Evolutionary conservation across 2,113 vertebrate species (phyloP), one percentile per base, ranked within the genome.

Genomic region (Alectura lathami): DNA sequence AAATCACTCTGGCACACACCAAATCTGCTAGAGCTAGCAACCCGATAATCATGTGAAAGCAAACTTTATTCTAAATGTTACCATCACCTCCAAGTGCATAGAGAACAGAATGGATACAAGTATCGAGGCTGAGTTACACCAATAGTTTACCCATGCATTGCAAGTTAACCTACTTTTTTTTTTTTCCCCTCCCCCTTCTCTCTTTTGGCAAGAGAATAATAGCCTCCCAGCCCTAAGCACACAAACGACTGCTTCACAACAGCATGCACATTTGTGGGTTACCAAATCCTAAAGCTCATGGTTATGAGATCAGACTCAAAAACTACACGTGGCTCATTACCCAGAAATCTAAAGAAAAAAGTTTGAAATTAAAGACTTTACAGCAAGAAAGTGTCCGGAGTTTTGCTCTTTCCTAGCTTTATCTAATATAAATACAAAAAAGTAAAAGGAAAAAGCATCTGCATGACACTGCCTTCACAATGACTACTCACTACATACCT

Each of bases 211-310:
- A 66, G 36, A 83, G 56, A 93, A 68, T 5, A 57, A 21, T 30
- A 77, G 76, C 62, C 80, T 72, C 9, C 60, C 64, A 85, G 82
- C 51, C 38, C 54, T 42, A 76, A 67, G 72, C 43, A 89, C 85
- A 88, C 38, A 89, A 80, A 91, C 27, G 50, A 89, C 82, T 77
- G 5, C 84, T 89, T 88, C 56, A n/a, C 45, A 86, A 67, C 79
- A 70, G 51, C 16, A 13, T 22, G 34, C 64, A 59, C 82, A 51
- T 86, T 88, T 83, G 75, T 86, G 87, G 93, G 59, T 96, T 63
- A 88, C 89, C 67, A 85, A 95, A 91, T n/a, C 54, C 75, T 88
- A 93, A 80, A 77, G 74, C 86, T 86, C 70, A 50, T 63, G 88
- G 56, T 73, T 79, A 48, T 18, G 66, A 83, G 78, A 79, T 83